A percentile compares a stretch with the other conserved stretches of the same genome.
phyloP scores from a whole-genome alignment of 2,113 vertebrate species.

The Stictonetta naevosa region DNA sequence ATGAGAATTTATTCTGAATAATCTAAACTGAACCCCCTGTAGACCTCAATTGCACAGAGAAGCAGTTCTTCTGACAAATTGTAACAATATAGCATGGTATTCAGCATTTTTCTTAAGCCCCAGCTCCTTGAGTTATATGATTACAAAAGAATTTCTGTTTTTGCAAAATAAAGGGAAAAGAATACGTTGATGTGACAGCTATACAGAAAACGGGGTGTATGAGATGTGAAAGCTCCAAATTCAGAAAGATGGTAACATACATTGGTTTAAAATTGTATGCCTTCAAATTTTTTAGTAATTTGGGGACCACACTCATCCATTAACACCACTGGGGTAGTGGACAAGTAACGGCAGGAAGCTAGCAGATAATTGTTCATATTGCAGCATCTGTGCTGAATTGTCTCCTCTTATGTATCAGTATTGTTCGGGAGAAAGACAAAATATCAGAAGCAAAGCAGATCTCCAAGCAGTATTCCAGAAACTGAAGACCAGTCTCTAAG shows the following conservation, averaged over 20 bases:
- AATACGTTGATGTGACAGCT: background rate
- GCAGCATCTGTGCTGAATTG: background rate
- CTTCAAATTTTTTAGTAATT: background rate
- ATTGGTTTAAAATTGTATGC: background rate
- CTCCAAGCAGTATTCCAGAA: background rate
- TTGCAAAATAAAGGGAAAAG: background rate
- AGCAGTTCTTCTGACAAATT: background rate
- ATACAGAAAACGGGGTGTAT: background rate
- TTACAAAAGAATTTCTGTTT: background rate
- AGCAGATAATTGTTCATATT: background rate
- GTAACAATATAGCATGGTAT: background rate
- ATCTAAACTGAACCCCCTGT: background rate
- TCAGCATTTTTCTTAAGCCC: background rate
- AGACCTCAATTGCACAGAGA: background rate
- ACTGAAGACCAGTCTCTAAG: background rate
- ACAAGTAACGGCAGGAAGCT: background rate
- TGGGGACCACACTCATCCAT: background rate
- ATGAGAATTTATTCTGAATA: constrained; percentile 15
- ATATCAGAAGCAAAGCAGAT: background rate
- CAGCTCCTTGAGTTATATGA: background rate
- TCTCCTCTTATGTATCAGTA: background rate
- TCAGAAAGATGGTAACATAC: background rate
- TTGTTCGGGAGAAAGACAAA: background rate
- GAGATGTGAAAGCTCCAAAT: background rate
- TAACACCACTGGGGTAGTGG: background rate